Evolutionary conservation across 2,113 vertebrate genomes (phyloP).

Genomic region (Parus major): DNA sequence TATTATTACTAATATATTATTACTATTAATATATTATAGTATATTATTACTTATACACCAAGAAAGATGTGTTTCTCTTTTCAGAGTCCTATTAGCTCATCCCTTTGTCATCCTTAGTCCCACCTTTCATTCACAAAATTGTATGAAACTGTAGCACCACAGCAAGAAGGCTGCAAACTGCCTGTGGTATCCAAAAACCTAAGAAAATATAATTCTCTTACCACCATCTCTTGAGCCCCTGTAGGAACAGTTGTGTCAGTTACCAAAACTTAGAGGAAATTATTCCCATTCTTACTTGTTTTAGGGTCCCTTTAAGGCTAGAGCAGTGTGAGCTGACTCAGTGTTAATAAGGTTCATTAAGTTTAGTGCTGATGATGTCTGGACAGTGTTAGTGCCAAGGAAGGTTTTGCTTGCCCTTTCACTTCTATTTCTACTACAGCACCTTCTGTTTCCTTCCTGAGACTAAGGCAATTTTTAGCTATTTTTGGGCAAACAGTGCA

Average conservation of each 20-base stretch:
- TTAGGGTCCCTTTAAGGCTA: not conserved
- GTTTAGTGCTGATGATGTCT: constrained; percentile 1
- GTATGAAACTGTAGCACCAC: not conserved
- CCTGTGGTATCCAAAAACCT: not conserved
- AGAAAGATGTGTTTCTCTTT: not conserved
- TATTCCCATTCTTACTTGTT: not conserved
- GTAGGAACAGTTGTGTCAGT: not conserved
- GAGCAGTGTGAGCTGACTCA: not conserved
- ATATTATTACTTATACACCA: not conserved
- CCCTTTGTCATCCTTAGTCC: not conserved
- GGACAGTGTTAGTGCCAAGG: not conserved
- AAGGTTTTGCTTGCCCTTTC: not conserved
- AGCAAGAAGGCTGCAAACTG: not conserved
- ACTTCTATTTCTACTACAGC: not conserved
- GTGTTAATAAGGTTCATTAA: not conserved
- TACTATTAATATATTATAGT: no score
- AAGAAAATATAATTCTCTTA: not conserved
- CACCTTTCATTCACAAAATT: not conserved
- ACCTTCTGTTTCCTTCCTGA: not conserved
- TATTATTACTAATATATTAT: not conserved
- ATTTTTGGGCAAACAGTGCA: not conserved
- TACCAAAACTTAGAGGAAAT: constrained; percentile 4
- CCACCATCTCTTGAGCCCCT: not conserved
- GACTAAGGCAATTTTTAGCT: not conserved
- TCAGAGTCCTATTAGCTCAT: not conserved